phyloP scores from a whole-genome alignment of 2,113 vertebrate genomes.

The Ochotona princeps region DNA sequence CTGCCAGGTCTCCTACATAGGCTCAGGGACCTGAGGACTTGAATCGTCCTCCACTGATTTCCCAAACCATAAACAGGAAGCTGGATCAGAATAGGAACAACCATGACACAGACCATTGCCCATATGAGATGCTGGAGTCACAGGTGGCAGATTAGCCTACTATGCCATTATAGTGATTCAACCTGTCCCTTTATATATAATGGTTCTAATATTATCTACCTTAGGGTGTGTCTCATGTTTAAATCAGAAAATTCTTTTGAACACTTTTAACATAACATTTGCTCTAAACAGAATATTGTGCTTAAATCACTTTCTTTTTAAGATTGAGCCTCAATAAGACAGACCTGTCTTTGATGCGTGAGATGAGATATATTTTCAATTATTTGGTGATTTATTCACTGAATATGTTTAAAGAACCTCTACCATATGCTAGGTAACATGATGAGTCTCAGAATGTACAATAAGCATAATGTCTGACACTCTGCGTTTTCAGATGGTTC shows the following conservation, averaged over 20 bases:
- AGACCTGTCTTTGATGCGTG: background rate
- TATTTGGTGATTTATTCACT: background rate
- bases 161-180: background rate
- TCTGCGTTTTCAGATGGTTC: background rate
- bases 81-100: no score
- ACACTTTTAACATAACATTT: conserved; percentile 2
- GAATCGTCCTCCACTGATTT: no score
- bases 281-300: conserved; percentile 19
- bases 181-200: background rate
- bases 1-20: no score
- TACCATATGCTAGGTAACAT: background rate
- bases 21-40: no score
- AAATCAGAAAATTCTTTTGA: conserved; percentile 11
- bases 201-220: background rate
- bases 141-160: no score
- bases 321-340: background rate
- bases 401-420: background rate
- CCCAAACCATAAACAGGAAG: no score
- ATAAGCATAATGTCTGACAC: background rate
- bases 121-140: no score
- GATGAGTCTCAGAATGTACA: background rate
- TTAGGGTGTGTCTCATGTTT: background rate
- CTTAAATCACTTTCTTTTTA: background rate
- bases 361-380: background rate
- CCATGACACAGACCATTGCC: no score